Percentiles rank a stretch among this genome's conserved stretches.
phyloP scores from a whole-genome alignment of 2,797 vertebrate genomes.

The Acipenser transmontanus region DNA sequence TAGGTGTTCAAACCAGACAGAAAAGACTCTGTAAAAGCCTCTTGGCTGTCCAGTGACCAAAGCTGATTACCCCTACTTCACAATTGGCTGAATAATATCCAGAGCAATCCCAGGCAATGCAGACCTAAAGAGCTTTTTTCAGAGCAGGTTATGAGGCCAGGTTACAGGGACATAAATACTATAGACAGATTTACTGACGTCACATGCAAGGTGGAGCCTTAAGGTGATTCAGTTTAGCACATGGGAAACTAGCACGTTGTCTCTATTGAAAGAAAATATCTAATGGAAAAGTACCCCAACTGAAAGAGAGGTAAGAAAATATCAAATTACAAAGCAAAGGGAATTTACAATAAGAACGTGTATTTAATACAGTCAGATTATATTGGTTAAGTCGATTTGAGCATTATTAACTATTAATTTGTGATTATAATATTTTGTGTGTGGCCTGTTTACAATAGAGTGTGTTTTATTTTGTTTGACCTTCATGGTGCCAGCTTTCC shows the following conservation, averaged over 20 bases:
- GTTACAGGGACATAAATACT: conserved; percentile 33
- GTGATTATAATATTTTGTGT: too few relatives aligned
- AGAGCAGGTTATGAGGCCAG: conserved; percentile 12
- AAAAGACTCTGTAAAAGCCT: too few relatives aligned
- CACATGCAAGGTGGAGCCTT: conserved; percentile 48
- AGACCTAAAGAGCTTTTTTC: conserved; percentile 26
- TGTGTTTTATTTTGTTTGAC: too few relatives aligned
- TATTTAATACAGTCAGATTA: too few relatives aligned
- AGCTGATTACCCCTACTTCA: conserved; percentile 62
- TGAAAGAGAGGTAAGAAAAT: conserved; percentile 50
- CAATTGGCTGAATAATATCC: conserved; percentile 43
- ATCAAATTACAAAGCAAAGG: too few relatives aligned
- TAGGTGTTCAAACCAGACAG: too few relatives aligned
- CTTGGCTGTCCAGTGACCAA: conserved; percentile 25
- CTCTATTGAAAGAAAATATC: conserved; percentile 41
- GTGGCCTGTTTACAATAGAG: too few relatives aligned
- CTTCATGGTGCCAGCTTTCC: too few relatives aligned
- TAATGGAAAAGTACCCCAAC: conserved; percentile 18
- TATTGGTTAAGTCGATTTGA: too few relatives aligned
- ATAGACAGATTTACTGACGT: conserved; percentile 47
- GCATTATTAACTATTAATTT: too few relatives aligned
- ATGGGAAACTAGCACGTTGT: conserved; percentile 29
- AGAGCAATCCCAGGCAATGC: conserved; percentile 20
- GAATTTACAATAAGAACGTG: too few relatives aligned
- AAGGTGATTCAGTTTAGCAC: conserved; percentile 39